phyloP scores from a whole-genome alignment of 2,113 vertebrate genomes.

The Dermatemys mawii region DNA sequence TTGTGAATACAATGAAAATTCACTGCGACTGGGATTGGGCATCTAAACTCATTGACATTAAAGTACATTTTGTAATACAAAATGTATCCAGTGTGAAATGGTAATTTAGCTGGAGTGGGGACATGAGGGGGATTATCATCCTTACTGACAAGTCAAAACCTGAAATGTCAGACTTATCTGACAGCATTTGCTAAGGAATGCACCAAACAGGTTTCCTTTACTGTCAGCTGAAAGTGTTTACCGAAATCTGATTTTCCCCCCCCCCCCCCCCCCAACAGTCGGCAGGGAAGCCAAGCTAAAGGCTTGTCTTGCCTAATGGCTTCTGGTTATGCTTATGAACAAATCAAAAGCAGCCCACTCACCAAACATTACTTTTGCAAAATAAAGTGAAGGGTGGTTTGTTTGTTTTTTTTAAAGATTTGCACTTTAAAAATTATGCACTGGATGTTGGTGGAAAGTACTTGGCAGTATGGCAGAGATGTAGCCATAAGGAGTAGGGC shows the following conservation, averaged over 20 bases:
- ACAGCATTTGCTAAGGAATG: not conserved
- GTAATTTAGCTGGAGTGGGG: not conserved
- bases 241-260: not conserved
- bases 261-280: not conserved
- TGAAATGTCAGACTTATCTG: not conserved
- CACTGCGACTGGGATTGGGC: not conserved
- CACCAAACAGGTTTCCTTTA: not conserved
- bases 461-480: not conserved
- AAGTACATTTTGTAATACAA: not conserved
- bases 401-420: slow-evolving; percentile 50
- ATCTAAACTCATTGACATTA: not conserved
- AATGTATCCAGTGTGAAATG: not conserved
- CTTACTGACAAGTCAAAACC: not conserved
- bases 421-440: slow-evolving; percentile 80
- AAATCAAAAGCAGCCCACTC: slow-evolving; percentile 1
- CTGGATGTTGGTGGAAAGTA: slow-evolving; percentile 60
- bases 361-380: not conserved
- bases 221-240: not conserved
- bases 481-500: not conserved
- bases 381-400: slow-evolving; percentile 15
- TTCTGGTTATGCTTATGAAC: slow-evolving; percentile 8
- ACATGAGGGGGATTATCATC: not conserved
- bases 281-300: not conserved
- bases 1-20: not conserved
- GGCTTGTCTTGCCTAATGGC: not conserved